Evolutionary conservation across 2,113 vertebrate genomes (phyloP).

Genomic region (Tympanuchus pallidicinctus): DNA sequence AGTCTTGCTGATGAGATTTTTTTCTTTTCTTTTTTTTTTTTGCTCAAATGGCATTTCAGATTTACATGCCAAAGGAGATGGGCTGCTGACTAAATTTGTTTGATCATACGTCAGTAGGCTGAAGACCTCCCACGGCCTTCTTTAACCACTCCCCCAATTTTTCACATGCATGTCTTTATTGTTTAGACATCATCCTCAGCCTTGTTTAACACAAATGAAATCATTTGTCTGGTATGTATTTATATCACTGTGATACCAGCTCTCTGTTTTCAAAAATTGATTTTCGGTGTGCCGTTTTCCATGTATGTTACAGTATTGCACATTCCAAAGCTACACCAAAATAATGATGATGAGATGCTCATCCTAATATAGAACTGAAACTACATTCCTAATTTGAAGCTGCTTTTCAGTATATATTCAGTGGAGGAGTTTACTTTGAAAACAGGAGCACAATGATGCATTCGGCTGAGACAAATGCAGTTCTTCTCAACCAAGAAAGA

Average conservation of each 20-base stretch:
- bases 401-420: neutral
- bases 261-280: conserved; percentile 18
- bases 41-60: neutral
- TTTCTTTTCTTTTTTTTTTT: neutral
- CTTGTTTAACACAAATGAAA: conserved; percentile 30
- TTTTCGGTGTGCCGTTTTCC: conserved; percentile 36
- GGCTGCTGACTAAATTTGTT: conserved; percentile 17
- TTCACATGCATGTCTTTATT: neutral
- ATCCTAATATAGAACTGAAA: neutral
- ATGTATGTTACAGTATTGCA: neutral
- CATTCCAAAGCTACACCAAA: neutral
- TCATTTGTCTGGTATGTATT: conserved; percentile 65
- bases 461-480: neutral
- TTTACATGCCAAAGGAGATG: neutral
- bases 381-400: neutral
- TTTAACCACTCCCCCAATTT: neutral
- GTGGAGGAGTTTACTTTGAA: neutral
- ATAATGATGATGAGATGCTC: neutral
- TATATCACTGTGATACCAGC: conserved; percentile 6
- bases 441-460: neutral
- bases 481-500: neutral
- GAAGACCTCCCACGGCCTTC: neutral
- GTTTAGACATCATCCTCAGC: conserved; percentile 33
- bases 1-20: neutral
- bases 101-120: neutral